Conservation (phyloP, 1,140 invertebrate species). For the Drosophila simulans region DNA sequence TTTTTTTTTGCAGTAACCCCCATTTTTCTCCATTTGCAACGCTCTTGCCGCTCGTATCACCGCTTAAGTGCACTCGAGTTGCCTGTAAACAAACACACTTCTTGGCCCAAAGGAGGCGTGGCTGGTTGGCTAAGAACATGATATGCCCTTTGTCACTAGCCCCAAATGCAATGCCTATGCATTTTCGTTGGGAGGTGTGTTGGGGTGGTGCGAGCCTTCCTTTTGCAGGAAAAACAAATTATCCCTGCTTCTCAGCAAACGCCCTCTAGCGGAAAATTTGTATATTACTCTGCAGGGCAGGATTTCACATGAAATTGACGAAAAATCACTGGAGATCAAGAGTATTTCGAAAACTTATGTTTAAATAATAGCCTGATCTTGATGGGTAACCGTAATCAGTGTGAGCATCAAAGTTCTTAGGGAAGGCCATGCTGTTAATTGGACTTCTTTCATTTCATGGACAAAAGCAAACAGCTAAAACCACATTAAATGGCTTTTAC, state of each 20-base stretch:
- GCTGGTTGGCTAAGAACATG: conserved; percentile 48
- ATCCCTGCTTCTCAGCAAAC: conserved; percentile 3
- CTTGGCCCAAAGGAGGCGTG: conserved; percentile 13
- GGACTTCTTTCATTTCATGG: neutral
- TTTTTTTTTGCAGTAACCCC: too few species aligned
- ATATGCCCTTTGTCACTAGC: conserved; percentile 75
- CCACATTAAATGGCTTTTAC: conserved; percentile 7
- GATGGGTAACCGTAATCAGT: too few species aligned
- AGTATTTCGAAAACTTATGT: neutral
- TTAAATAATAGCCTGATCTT: neutral
- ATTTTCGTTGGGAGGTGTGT: conserved; percentile 7
- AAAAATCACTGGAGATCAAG: neutral
- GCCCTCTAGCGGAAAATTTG: conserved; percentile 10
- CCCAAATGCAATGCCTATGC: conserved; percentile 41
- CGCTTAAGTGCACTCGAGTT: conserved; percentile 80
- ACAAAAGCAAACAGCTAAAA: neutral
- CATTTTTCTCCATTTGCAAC: conserved; percentile 14
- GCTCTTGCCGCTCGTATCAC: conserved; percentile 31
- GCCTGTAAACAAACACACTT: conserved; percentile 73
- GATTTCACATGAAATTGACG: conserved; percentile 1
- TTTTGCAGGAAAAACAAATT: conserved; percentile 21
- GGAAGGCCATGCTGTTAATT: conserved; percentile 1
- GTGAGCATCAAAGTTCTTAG: too few species aligned
- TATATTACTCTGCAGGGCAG: conserved; percentile 20
- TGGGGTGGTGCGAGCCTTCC: neutral